Conservation (phyloP, 1,140 invertebrate genomes). For the Steinernema khuongi region DNA sequence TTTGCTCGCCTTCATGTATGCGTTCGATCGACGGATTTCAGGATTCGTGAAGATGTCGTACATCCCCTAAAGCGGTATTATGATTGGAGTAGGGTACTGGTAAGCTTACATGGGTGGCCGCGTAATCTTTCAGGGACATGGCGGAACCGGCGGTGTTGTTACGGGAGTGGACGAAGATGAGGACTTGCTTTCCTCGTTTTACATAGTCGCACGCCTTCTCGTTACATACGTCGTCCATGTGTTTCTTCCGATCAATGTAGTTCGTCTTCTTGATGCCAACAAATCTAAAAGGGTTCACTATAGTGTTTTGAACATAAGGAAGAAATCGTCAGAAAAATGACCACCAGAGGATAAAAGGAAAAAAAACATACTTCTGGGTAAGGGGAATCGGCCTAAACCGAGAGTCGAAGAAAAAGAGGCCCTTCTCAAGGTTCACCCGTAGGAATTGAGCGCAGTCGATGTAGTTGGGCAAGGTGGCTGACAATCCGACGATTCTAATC, state of each 20-base stretch:
- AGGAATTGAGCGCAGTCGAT: constrained; percentile 90
- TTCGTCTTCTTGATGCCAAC: constrained; percentile 76
- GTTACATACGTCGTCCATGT: constrained; percentile 90
- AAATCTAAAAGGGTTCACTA: constrained; percentile 71
- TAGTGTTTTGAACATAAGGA: too few species aligned
- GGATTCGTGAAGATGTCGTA: constrained; percentile 57
- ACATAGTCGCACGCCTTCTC: constrained; percentile 83
- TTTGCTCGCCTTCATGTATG: constrained; percentile 40
- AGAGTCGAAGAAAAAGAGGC: constrained; percentile 93
- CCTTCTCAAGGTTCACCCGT: constrained; percentile 81
- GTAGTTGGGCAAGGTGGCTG: constrained; percentile 96
- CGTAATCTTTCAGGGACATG: constrained; percentile 70
- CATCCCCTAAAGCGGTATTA: constrained; percentile 21
- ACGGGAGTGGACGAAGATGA: constrained; percentile 97
- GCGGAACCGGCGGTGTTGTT: constrained; percentile 88
- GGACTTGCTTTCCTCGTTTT: constrained; percentile 80
- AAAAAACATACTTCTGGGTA: constrained; percentile 65
- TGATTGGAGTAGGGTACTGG: constrained; percentile 25
- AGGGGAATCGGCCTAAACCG: constrained; percentile 91
- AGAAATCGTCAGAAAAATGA: constrained; percentile 23
- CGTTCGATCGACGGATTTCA: constrained; percentile 67
- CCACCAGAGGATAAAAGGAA: background rate
- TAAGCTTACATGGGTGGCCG: constrained; percentile 60
- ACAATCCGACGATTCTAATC: constrained; percentile 94
- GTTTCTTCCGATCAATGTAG: constrained; percentile 72